Conservation (phyloP, 2,888 invertebrate genomes). For the Masnerella sp. region DNA sequence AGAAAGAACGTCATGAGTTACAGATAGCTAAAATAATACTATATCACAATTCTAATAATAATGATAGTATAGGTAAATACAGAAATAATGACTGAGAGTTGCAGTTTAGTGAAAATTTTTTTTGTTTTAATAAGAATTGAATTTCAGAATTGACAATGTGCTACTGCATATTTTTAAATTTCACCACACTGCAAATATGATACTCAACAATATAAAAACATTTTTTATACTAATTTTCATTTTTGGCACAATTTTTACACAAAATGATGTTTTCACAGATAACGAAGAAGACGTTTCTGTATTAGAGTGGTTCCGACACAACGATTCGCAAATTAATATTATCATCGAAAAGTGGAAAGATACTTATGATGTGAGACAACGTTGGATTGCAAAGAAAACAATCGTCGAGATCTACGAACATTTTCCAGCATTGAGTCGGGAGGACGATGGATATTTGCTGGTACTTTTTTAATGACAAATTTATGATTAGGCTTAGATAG, state of each 20-base stretch:
- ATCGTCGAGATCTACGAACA: background rate
- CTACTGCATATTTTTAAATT: too few relatives aligned
- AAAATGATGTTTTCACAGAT: constrained; percentile 18
- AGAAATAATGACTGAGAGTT: too few relatives aligned
- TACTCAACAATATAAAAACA: background rate
- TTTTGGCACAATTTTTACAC: too few relatives aligned
- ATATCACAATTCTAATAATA: background rate
- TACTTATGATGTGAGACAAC: constrained; percentile 1
- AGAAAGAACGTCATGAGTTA: constrained; percentile 25
- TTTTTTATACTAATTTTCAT: constrained; percentile 2
- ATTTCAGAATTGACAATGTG: too few relatives aligned
- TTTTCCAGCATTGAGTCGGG: background rate
- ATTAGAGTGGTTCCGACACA: constrained; percentile 22
- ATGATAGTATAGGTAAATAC: background rate
- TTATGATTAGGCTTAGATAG: too few relatives aligned
- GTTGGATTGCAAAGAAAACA: background rate
- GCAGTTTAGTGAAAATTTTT: too few relatives aligned
- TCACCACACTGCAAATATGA: too few relatives aligned
- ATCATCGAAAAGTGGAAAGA: constrained; percentile 1
- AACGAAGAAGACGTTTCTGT: background rate
- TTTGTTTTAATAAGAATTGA: too few relatives aligned
- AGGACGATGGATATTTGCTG: constrained; percentile 5
- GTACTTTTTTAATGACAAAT: too few relatives aligned
- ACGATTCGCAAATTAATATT: background rate
- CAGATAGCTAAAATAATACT: background rate